These are phyloP conservation scores for Corythornis madagascariensis DNA, from an alignment of 2,113 vertebrate genomes.

Conservation along the genomic window DNA sequence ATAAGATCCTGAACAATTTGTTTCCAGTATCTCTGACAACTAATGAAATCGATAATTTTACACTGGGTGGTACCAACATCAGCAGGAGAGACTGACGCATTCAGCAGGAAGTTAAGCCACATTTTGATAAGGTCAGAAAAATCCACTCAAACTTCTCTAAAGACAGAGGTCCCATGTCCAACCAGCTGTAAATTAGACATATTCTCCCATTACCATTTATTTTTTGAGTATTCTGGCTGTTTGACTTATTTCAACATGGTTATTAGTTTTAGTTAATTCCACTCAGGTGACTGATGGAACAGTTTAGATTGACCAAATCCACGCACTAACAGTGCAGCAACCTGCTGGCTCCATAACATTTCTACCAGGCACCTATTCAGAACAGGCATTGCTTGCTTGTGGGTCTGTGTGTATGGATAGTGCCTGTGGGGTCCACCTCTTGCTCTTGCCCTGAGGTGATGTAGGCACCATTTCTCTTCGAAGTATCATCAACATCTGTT, in stretches of 20 bases:
- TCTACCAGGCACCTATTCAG: neutral
- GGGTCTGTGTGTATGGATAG: neutral
- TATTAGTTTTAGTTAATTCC: neutral
- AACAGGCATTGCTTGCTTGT: too few species aligned
- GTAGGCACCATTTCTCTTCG: neutral
- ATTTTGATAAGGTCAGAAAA: neutral
- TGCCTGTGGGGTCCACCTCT: rapidly evolving
- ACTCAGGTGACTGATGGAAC: neutral
- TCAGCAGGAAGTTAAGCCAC: neutral
- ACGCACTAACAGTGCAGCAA: neutral
- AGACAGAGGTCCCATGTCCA: neutral
- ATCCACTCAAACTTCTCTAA: neutral
- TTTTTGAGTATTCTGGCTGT: neutral
- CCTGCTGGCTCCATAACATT: neutral
- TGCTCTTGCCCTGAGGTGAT: neutral
- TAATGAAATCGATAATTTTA: neutral
- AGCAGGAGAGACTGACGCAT: neutral
- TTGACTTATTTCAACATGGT: neutral
- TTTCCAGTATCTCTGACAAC: neutral
- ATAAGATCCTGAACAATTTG: neutral
- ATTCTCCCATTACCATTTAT: neutral
- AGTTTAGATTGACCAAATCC: neutral
- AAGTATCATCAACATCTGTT: neutral
- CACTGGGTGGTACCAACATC: neutral
- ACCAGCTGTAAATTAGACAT: neutral